Evolutionary conservation across 1,140 invertebrate genomes (phyloP).

Genomic region (Carposina sasakii): DNA sequence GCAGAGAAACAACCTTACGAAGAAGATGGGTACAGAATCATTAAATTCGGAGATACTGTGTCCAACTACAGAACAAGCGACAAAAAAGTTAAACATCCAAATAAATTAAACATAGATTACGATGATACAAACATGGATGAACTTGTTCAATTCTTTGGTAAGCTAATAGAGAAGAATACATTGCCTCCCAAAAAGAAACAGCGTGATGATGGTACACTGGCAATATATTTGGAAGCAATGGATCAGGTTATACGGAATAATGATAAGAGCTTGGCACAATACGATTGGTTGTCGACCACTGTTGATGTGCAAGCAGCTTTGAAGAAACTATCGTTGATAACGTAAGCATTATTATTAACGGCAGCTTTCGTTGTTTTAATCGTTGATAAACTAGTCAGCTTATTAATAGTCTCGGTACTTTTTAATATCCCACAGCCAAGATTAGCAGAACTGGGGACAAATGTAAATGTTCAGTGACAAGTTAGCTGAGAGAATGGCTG

Average conservation of each 20-base stretch:
- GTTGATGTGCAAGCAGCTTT: constrained; percentile 41
- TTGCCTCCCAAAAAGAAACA: constrained; percentile 1
- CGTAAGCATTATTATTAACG: constrained; percentile 42
- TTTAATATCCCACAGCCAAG: too few species aligned
- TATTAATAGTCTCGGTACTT: too few species aligned
- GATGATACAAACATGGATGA: too few species aligned
- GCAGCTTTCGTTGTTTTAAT: too few species aligned
- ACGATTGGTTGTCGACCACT: constrained; percentile 42
- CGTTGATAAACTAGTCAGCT: too few species aligned
- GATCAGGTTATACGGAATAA: constrained; percentile 22
- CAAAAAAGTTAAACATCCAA: neutral
- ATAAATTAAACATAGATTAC: neutral
- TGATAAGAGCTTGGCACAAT: constrained; percentile 25
- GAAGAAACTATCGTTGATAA: constrained; percentile 34
- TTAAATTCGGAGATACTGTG: too few species aligned
- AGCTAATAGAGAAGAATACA: neutral
- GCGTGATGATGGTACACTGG: constrained; percentile 8
- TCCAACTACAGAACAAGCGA: neutral
- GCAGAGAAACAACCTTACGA: too few species aligned
- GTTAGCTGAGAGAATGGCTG: too few species aligned
- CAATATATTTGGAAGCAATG: constrained; percentile 20
- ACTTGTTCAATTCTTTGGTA: neutral
- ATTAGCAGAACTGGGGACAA: too few species aligned
- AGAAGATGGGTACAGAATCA: too few species aligned
- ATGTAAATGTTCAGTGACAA: too few species aligned